Conservation (phyloP, 2,888 invertebrate species). For the Melanargia galathea region DNA sequence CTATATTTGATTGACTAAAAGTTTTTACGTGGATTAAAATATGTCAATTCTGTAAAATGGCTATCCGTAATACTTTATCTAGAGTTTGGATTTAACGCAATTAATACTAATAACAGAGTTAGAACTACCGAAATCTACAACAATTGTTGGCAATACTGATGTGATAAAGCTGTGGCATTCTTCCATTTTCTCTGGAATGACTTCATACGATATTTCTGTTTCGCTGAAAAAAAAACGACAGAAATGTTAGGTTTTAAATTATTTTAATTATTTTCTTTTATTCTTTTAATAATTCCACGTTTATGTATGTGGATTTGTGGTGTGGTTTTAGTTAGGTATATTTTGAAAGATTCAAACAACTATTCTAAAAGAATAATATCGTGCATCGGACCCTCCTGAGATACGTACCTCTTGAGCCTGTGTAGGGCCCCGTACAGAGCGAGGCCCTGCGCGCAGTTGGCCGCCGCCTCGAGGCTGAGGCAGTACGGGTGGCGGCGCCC, state of each 20-base stretch:
- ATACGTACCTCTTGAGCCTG: slow-evolving; percentile 58
- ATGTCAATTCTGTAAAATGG: not conserved
- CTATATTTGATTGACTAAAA: no score
- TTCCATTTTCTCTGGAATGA: slow-evolving; percentile 50
- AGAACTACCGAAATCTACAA: slow-evolving; percentile 51
- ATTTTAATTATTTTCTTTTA: not conserved
- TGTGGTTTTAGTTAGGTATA: no score
- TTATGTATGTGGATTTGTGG: no score
- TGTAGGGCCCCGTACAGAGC: slow-evolving; percentile 61
- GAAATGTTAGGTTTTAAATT: not conserved
- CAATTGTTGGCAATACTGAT: slow-evolving; percentile 55
- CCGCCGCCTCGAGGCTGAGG: slow-evolving; percentile 86
- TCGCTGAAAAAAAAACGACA: slow-evolving; percentile 49
- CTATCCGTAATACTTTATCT: not conserved
- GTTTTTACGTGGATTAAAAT: no score
- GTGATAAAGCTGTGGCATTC: slow-evolving; percentile 52
- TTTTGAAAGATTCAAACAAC: no score
- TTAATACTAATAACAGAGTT: slow-evolving; percentile 55
- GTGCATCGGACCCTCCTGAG: no score
- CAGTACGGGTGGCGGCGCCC: slow-evolving; percentile 86
- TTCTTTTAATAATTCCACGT: no score
- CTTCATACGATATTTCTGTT: slow-evolving; percentile 51
- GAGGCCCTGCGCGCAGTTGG: slow-evolving; percentile 82
- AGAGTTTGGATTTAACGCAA: slow-evolving; percentile 30
- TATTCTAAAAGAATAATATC: no score